Percentiles rank a stretch among this genome's conserved stretches.
Conservation (phyloP, 2,113 vertebrate genomes). For the Willisornis vidua region DNA sequence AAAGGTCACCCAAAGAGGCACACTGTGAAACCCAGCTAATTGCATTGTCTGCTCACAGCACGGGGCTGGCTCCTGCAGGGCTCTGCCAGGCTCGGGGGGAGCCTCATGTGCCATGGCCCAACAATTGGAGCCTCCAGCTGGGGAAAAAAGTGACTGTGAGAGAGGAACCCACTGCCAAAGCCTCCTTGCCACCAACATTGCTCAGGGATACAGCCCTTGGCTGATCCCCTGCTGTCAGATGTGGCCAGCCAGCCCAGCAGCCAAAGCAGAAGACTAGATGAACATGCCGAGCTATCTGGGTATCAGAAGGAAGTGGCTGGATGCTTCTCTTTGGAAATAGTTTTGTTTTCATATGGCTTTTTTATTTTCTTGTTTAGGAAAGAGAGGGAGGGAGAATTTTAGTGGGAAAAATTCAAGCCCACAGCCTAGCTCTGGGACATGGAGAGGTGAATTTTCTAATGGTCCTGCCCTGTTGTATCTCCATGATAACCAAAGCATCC, state of each 20-base stretch:
- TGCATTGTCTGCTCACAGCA: conserved; percentile 44
- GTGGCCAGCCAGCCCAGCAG: conserved; percentile 25
- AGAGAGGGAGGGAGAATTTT: background rate
- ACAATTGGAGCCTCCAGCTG: background rate
- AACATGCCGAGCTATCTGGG: background rate
- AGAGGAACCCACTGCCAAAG: conserved; percentile 10
- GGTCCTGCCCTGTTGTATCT: background rate
- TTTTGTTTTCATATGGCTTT: background rate
- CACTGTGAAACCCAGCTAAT: conserved; percentile 26
- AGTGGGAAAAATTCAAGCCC: background rate
- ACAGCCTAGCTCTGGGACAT: background rate
- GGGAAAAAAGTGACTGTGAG: background rate
- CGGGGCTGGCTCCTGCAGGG: background rate
- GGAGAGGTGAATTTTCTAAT: background rate
- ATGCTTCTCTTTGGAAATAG: background rate
- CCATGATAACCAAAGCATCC: background rate
- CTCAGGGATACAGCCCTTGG: background rate
- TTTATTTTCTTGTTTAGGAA: background rate
- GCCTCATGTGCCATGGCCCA: background rate
- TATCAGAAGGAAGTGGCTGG: background rate
- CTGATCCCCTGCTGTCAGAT: background rate
- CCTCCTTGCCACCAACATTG: background rate
- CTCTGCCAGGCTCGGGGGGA: rapidly evolving
- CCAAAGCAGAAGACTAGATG: background rate
- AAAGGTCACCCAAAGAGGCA: conserved; percentile 45